Base-by-base conservation (phyloP, 1,140 invertebrate species). In the Cecropterus lyciades region DNA sequence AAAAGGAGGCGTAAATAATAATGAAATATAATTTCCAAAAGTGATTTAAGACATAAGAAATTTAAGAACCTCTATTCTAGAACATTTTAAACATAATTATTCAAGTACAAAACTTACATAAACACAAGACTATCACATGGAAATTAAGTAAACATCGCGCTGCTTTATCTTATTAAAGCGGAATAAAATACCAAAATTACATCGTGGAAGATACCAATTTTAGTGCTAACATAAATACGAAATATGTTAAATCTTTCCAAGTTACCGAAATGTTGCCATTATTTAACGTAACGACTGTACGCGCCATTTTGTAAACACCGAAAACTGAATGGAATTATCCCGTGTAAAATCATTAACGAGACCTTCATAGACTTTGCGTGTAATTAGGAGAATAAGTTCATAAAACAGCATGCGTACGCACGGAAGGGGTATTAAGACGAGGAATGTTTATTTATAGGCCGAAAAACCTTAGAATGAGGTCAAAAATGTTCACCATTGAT, bases 361-460 rank as follows among this genome's bases (percentile, higher is more conserved):
- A 49, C 57, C 57, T 37, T 60, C 57, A 60, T 49, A 60, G 27
- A 60, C 57, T n/a, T 49, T 27, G 40, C 62, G 48, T 14, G 57
- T 63, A 70, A 67, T 63, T 66, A 70, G 67, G 33, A 46, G 48
- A 33, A 53, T 49, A 63, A 63, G 43, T 57, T 57, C 37, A 65
- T 57, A 67, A 63, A 65, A 63, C 48, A 62, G 57, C 45, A n/a
- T n/a, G n/a, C n/a, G n/a, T 16, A 4, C 46, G 30, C 69, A 56
- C 43, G 45, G 40, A 56, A 33, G n/a, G 56, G 46, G 30, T 30
- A 65, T 69, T 65, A 70, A 70, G 57, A 13, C 43, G n/a, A 33
- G 46, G 11, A 40, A 55, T 66, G 48, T 70, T 70, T 65, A 56
- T 27, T 43, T 51, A 62, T 43, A 27, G 43, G 37, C 45, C n/a